Percentiles rank a stretch among this genome's conserved stretches.
phyloP scores from a whole-genome alignment of 2,797 vertebrate species.

The Coregonus sp. region DNA sequence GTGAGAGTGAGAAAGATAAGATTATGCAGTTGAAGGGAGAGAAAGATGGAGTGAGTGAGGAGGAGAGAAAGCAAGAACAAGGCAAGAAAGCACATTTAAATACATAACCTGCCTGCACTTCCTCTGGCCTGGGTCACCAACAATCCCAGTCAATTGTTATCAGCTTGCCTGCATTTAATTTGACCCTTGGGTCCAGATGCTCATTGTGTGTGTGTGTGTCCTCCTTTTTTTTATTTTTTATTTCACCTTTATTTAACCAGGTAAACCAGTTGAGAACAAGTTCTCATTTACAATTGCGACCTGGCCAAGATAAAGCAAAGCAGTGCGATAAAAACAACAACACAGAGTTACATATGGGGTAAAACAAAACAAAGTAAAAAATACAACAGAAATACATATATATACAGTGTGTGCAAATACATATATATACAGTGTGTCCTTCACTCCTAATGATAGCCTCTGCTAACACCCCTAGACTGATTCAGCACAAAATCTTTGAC shows the following conservation, averaged over 20 bases:
- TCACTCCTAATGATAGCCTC: conserved; percentile 31
- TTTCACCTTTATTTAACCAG: too few species aligned
- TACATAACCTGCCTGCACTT: conserved; percentile 50
- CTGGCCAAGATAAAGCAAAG: too few species aligned
- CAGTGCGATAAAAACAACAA: too few species aligned
- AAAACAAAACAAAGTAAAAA: too few species aligned
- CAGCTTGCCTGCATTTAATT: conserved; percentile 70
- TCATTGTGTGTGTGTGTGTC: conserved; percentile 54
- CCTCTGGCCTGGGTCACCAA: conserved; percentile 43
- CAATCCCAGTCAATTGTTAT: conserved; percentile 71
- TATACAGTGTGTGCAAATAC: too few species aligned
- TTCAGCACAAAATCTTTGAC: conserved; percentile 17
- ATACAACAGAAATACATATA: too few species aligned
- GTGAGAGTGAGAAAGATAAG: conserved; percentile 29
- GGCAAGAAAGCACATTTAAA: conserved; percentile 42
- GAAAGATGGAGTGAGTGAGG: neutral
- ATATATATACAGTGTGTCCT: neutral
- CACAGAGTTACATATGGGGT: too few species aligned
- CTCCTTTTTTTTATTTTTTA: too few species aligned
- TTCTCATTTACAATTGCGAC: too few species aligned
- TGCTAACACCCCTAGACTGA: conserved; percentile 17
- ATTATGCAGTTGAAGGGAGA: neutral
- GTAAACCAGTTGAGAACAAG: too few species aligned
- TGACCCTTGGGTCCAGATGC: conserved; percentile 60
- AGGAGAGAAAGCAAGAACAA: neutral